Base-by-base conservation (phyloP, 2,113 vertebrate genomes). In the Saccopteryx bilineata region DNA sequence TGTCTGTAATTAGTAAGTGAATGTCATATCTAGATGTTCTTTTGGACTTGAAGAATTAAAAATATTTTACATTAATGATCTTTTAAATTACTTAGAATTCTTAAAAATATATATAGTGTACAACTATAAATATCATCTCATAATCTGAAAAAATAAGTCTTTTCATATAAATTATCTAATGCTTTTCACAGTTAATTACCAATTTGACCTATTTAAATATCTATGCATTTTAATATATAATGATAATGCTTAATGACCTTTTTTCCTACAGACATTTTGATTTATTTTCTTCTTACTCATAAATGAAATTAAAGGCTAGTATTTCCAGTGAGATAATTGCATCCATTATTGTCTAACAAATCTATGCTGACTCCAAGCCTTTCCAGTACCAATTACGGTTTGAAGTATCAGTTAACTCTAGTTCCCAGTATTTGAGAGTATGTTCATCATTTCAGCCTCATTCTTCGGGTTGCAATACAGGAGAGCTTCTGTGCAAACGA, bases 211-310 rank as follows among this genome's bases (percentile, higher is more conserved):
- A 83, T 83, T 89, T 0, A 69, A 75, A 72, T 78, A 60, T 26
- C 28, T 76, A 1, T 46, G 15, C 19, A 24, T 85, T 82, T 68
- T 12, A 61, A 90, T 39, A n/a, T 66, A 65, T 71, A 24, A 24
- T 82, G 33, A 95, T 95, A 68, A 93, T 95, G 15, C 5, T 87
- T 63, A 80, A 18, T 76, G 5, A 54, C 69, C 1, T 19, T 52
- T 83, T 54, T 83, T 54, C 61, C 65, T 56, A 68, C 7, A 94
- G 71, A 82, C 19, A 85, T 87, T 96, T 50, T 82, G 8, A 52
- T 72, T 78, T 58, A 1, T 87, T 80, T 93, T 54, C 33, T 9
- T 46, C 21, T 71, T 56, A 76, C 10, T 86, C 18, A 50, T 65
- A 60, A 82, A 75, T 80, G 28, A 96, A 74, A 80, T 76, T 76